Evolutionary conservation across 2,113 vertebrate genomes (phyloP).

Genomic region (Gambusia affinis): DNA sequence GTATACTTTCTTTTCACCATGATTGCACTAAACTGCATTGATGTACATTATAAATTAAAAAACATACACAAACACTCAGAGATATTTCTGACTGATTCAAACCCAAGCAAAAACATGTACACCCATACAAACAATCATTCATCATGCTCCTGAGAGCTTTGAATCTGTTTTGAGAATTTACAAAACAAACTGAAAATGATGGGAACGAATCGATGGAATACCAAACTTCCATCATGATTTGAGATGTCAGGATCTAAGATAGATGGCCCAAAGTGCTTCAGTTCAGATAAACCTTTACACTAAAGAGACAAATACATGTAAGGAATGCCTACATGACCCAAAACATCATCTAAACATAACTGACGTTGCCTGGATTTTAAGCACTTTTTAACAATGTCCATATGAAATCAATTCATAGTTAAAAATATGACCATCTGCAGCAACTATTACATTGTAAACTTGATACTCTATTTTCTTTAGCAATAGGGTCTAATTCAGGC

Average conservation of each 20-base stretch:
- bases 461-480: neutral
- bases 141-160: neutral
- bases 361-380: neutral
- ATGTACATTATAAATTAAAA: neutral
- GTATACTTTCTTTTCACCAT: neutral
- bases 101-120: neutral
- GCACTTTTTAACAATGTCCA: neutral
- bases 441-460: neutral
- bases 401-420: neutral
- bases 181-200: too few relatives aligned
- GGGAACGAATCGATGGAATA: neutral
- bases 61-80: neutral
- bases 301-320: neutral
- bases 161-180: neutral
- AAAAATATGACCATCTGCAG: neutral
- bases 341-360: neutral
- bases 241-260: neutral
- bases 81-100: neutral
- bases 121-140: neutral
- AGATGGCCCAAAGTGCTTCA: neutral
- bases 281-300: neutral
- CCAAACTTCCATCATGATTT: neutral
- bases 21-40: too few relatives aligned
- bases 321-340: neutral
- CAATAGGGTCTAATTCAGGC: neutral